These are phyloP conservation scores for Polymixis flavicincta DNA, from an alignment of 2,888 invertebrate genomes.

Conservation along the genomic window DNA sequence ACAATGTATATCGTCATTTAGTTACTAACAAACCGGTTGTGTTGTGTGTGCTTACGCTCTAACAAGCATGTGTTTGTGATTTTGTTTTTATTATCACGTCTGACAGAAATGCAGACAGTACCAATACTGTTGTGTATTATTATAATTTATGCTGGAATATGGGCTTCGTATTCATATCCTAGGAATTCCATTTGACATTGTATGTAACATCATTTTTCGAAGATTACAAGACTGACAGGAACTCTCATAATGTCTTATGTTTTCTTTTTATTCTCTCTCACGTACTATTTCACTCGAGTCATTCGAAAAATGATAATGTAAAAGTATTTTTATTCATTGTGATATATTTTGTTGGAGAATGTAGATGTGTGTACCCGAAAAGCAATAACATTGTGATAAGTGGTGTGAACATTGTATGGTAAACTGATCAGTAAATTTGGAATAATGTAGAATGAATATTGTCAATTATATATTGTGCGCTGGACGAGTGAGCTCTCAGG, in stretches of 20 bases:
- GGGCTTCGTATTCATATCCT: constrained; percentile 74
- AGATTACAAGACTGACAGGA: constrained; percentile 83
- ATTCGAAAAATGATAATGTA: constrained; percentile 74
- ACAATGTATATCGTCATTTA: constrained; percentile 86
- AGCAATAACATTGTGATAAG: constrained; percentile 90
- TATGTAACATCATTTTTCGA: constrained; percentile 75
- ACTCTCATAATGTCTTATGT: constrained; percentile 75
- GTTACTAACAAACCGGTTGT: constrained; percentile 90
- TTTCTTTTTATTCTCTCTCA: constrained; percentile 70
- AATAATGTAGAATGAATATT: constrained; percentile 81
- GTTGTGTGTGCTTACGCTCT: constrained; percentile 89
- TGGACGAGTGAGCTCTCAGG: constrained; percentile 70
- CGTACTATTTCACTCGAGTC: constrained; percentile 73
- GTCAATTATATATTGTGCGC: constrained; percentile 84
- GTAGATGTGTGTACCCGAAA: constrained; percentile 86
- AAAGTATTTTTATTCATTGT: constrained; percentile 86
- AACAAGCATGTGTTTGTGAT: constrained; percentile 90
- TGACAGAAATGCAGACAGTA: constrained; percentile 70
- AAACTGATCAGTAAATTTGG: constrained; percentile 73
- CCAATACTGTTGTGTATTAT: constrained; percentile 79
- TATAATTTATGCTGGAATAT: constrained; percentile 90
- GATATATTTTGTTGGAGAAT: constrained; percentile 86
- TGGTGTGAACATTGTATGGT: constrained; percentile 81
- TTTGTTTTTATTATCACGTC: constrained; percentile 73
- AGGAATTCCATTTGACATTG: constrained; percentile 76